Percentiles rank a stretch among this genome's conserved stretches.
Evolutionary conservation across 2,113 vertebrate genomes (phyloP).

Genomic region (Hippocampus zosterae): DNA sequence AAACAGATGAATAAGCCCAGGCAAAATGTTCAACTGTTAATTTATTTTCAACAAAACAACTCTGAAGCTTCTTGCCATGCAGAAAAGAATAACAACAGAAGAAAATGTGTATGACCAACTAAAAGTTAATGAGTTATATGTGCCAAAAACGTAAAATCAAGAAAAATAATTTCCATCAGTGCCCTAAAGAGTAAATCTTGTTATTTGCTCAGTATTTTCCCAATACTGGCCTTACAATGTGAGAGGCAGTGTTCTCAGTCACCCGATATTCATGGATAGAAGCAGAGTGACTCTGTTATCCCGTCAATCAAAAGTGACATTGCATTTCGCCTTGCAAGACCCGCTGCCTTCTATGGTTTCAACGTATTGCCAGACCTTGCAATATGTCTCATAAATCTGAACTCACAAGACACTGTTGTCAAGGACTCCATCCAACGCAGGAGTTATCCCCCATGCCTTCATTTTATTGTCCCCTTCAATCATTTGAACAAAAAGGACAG

Average conservation of each 20-base stretch:
- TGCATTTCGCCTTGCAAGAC: neutral
- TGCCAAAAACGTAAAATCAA: neutral
- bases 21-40: too few relatives aligned
- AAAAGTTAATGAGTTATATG: neutral
- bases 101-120: neutral
- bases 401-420: neutral
- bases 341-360: neutral
- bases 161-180: too few relatives aligned
- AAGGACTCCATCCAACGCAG: conserved; percentile 5
- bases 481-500: conserved; percentile 3
- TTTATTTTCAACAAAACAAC: neutral
- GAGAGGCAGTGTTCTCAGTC: too few relatives aligned
- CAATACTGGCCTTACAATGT: too few relatives aligned
- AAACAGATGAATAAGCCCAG: too few relatives aligned
- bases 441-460: neutral
- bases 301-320: neutral
- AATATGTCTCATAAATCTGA: conserved; percentile 1
- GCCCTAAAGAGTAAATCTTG: too few relatives aligned
- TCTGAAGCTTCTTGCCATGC: neutral
- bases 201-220: too few relatives aligned
- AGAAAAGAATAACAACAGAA: neutral
- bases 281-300: neutral
- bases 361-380: neutral
- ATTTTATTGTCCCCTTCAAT: conserved; percentile 12
- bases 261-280: neutral